phyloP scores from a whole-genome alignment of 2,113 vertebrate genomes.

The Hypanus sabinus region DNA sequence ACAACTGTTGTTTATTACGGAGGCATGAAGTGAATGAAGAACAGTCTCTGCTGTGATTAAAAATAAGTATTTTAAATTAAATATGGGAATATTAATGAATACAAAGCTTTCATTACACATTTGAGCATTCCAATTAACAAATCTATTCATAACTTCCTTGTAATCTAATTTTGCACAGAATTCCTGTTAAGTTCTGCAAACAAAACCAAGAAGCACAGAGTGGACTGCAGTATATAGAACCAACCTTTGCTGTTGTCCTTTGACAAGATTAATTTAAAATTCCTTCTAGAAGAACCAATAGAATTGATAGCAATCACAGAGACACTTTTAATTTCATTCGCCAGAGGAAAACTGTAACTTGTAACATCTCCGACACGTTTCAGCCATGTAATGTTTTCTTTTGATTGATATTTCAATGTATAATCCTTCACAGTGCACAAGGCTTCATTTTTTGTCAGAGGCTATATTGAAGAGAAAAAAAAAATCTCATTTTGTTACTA shows the following conservation, averaged over 20 bases:
- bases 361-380: conserved; percentile 53
- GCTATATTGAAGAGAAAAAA: conserved; percentile 53
- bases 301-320: conserved; percentile 75
- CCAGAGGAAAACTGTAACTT: conserved; percentile 67
- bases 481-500: background rate
- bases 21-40: conserved; percentile 58
- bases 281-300: conserved; percentile 66
- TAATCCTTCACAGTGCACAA: conserved; percentile 72
- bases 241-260: conserved; percentile 63
- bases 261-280: conserved; percentile 75
- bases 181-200: background rate
- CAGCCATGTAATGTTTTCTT: conserved; percentile 49
- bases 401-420: conserved; percentile 53
- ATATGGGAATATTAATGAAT: background rate
- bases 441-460: conserved; percentile 48
- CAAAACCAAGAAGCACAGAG: background rate
- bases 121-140: background rate
- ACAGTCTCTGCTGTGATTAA: conserved; percentile 54
- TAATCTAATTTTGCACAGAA: background rate
- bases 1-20: conserved; percentile 71
- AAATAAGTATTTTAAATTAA: conserved; percentile 14
- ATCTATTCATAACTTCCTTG: background rate
- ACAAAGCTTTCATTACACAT: background rate
- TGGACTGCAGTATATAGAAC: conserved; percentile 24
- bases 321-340: conserved; percentile 59